These are phyloP conservation scores for Harmothoe impar DNA, from an alignment of 2,888 invertebrate genomes.

Conservation along the genomic window DNA sequence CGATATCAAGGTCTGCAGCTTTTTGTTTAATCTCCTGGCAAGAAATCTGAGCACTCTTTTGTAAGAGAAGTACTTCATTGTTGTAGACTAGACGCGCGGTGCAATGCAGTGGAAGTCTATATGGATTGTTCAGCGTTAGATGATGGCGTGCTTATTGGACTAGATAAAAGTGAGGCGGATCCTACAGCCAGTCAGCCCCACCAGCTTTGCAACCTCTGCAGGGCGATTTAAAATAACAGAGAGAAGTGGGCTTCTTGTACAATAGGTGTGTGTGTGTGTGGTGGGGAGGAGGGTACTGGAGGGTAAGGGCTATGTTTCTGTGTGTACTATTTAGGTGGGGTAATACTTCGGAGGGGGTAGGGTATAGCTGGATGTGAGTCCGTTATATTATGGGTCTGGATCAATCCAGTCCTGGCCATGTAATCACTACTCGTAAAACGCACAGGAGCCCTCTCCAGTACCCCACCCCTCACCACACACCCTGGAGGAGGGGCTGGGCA, in stretches of 20 bases:
- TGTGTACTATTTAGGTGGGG: neutral
- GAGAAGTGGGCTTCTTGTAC: neutral
- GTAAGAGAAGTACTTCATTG: neutral
- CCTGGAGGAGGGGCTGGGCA: conserved; percentile 5
- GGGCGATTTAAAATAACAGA: neutral
- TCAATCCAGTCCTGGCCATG: neutral
- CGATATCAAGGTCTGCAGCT: too few species aligned
- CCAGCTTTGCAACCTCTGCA: neutral
- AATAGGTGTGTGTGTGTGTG: neutral
- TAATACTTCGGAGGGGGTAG: neutral
- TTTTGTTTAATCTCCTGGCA: too few species aligned
- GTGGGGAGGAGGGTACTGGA: too few species aligned
- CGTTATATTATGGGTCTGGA: neutral
- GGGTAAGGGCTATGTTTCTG: neutral
- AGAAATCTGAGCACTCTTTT: neutral
- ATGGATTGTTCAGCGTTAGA: conserved; percentile 16
- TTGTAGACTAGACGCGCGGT: neutral
- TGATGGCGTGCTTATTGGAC: neutral
- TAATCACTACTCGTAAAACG: neutral
- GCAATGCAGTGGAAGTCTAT: neutral
- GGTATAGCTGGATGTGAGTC: neutral
- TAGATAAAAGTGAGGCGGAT: neutral
- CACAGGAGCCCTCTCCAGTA: neutral
- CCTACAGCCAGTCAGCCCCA: neutral
- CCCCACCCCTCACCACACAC: neutral